A percentile compares a stretch with the other conserved stretches of the same genome.
These are phyloP conservation scores for Coenonympha arcania DNA, from an alignment of 2,888 invertebrate genomes.

Conservation along the genomic window DNA sequence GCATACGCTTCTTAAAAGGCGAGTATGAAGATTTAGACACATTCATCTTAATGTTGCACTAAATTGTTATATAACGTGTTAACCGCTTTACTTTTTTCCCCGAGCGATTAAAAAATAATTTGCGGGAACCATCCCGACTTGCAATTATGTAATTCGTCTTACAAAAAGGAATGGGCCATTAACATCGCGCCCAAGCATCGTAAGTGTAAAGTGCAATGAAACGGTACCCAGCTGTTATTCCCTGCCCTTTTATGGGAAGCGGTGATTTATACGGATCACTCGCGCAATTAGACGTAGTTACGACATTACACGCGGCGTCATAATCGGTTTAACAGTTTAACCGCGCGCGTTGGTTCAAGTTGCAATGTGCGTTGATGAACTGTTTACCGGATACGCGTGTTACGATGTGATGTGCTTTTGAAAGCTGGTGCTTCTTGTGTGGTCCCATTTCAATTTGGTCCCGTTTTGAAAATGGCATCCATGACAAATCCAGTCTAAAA, in stretches of 20 bases:
- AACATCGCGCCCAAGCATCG: not conserved
- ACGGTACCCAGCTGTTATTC: conserved; percentile 33
- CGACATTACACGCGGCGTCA: conserved; percentile 24
- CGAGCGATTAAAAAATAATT: conserved; percentile 24
- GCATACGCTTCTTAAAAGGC: too few species aligned
- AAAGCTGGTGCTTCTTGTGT: not conserved
- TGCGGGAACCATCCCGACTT: conserved; percentile 11
- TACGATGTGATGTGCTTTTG: not conserved
- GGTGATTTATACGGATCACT: conserved; percentile 30
- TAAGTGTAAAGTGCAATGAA: conserved; percentile 30
- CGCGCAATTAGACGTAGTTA: conserved; percentile 28
- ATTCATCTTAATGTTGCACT: not conserved
- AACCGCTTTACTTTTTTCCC: conserved; percentile 10
- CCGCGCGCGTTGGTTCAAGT: conserved; percentile 14
- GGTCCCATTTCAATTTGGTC: too few species aligned
- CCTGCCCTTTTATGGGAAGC: conserved; percentile 26
- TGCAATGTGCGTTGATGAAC: not conserved
- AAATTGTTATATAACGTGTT: conserved; percentile 3
- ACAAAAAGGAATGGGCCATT: conserved; percentile 2
- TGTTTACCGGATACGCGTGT: not conserved
- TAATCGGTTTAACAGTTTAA: conserved; percentile 26
- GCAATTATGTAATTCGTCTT: conserved; percentile 6
- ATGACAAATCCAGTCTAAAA: too few species aligned
- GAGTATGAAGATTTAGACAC: not conserved
- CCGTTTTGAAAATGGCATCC: too few species aligned